Evolutionary conservation across 2,888 invertebrate genomes (phyloP), one percentile per base, ranked within the genome.

Genomic region (Pseudococcus viburni): DNA sequence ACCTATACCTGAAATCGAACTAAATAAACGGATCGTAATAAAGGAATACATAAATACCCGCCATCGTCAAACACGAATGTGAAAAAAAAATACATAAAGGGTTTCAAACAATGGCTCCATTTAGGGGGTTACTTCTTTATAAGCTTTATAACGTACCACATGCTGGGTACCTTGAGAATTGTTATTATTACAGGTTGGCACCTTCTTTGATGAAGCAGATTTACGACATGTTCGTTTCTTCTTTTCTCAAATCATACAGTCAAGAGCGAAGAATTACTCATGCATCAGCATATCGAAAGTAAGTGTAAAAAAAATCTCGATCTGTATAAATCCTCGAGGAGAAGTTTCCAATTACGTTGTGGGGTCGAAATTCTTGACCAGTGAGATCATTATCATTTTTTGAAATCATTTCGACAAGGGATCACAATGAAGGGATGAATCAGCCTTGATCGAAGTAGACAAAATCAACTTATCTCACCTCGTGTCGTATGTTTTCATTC

Each of bases 141-240:
- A 33, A 33, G 26, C 68, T 26, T 33, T 33, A 73, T 73, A 73
- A 73, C 15, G 15, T 15, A 33, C 68, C 68, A 73, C 68, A 73
- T 73, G 68, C 68, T 73, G 68, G 33, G 33, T 73, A 22, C 33
- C 68, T 33, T 33, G 33, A 33, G 26, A 73, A 73, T 73, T 73
- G 68, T 73, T 73, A 73, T 73, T 73, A 73, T 73, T 73, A 73
- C 68, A 73, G 68, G 68, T 73, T 73, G 33, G 68, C 68, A 73
- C 68, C 68, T 73, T 73, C 68, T 33, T 33, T 33, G 68, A 64
- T 55, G 55, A n/a, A 15, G 12, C 68, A 73, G 68, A 73, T 73
- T 73, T 73, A 73, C 68, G 68, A 73, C 33, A 73, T 73, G 33
- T 33, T 73, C 68, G 1, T 59, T 59, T 33, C 33, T 11, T 73